These are phyloP conservation scores for Andrena chrysosceles DNA, from an alignment of 2,888 invertebrate species.

Conservation along the genomic window DNA sequence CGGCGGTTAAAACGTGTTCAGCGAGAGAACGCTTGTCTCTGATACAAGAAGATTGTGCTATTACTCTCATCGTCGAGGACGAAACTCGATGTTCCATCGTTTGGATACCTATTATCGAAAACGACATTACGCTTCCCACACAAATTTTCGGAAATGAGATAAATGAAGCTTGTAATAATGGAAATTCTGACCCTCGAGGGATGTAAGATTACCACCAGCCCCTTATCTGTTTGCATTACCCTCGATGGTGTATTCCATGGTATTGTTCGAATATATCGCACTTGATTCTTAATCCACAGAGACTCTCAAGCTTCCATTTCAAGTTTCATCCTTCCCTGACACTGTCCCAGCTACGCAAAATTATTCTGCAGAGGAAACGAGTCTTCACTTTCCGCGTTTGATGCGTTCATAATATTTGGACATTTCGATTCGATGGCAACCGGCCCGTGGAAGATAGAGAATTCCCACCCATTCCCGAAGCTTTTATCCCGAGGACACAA, in stretches of 20 bases:
- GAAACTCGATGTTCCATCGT: conserved; percentile 12
- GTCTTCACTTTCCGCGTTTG: not conserved
- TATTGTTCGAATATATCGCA: not conserved
- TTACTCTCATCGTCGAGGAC: conserved; percentile 6
- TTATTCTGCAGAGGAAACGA: not conserved
- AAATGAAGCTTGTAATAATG: not conserved
- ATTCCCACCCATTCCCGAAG: conserved; percentile 51
- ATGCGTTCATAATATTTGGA: conserved; percentile 21
- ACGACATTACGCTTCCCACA: not conserved
- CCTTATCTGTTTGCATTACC: too few species aligned
- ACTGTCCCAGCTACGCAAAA: not conserved
- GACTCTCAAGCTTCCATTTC: not conserved
- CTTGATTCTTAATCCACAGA: not conserved
- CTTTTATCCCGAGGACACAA: conserved; percentile 74
- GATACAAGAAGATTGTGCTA: not conserved
- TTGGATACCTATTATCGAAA: conserved; percentile 18
- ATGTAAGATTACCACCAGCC: not conserved
- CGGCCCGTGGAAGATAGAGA: conserved; percentile 21
- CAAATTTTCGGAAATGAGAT: too few species aligned
- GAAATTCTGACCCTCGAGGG: not conserved
- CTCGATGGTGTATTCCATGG: not conserved
- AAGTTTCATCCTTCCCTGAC: too few species aligned
- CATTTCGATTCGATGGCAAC: conserved; percentile 28
- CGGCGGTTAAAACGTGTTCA: conserved; percentile 8
- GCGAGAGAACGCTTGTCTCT: not conserved